Percentiles rank a stretch among this genome's conserved stretches.
These are phyloP conservation scores for cat (Felis catus) DNA, from an alignment of 2,113 vertebrate species.

Conservation along the genomic window DNA sequence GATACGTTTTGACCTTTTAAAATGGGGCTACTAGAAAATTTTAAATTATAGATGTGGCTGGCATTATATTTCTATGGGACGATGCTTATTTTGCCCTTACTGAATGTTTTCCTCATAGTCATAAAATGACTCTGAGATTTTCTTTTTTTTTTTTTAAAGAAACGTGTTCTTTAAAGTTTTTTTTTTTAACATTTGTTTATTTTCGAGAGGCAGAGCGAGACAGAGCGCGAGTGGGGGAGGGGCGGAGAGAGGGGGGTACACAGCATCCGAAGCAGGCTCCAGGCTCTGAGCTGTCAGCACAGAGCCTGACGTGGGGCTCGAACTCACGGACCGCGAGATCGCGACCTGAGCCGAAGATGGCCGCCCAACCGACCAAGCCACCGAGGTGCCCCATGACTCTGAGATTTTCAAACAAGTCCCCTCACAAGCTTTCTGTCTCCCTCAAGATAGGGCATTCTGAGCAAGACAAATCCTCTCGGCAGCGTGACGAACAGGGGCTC, in stretches of 20 bases:
- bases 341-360: too few relatives aligned
- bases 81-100: neutral
- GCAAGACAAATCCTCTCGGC: neutral
- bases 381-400: neutral
- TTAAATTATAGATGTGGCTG: neutral
- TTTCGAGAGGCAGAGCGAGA: too few relatives aligned
- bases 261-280: too few relatives aligned
- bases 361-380: too few relatives aligned
- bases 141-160: neutral
- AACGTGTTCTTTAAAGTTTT: too few relatives aligned
- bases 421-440: neutral
- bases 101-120: neutral
- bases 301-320: too few relatives aligned
- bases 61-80: neutral
- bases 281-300: too few relatives aligned
- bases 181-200: too few relatives aligned
- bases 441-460: neutral
- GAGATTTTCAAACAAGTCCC: neutral
- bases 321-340: too few relatives aligned
- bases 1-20: neutral
- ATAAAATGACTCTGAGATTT: neutral
- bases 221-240: too few relatives aligned
- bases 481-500: neutral
- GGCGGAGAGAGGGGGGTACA: too few relatives aligned
- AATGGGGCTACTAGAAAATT: neutral